Percentiles rank a stretch among this genome's conserved stretches.
These are phyloP conservation scores for Meloidogyne floridensis DNA, from an alignment of 1,140 invertebrate genomes.

Conservation along the genomic window DNA sequence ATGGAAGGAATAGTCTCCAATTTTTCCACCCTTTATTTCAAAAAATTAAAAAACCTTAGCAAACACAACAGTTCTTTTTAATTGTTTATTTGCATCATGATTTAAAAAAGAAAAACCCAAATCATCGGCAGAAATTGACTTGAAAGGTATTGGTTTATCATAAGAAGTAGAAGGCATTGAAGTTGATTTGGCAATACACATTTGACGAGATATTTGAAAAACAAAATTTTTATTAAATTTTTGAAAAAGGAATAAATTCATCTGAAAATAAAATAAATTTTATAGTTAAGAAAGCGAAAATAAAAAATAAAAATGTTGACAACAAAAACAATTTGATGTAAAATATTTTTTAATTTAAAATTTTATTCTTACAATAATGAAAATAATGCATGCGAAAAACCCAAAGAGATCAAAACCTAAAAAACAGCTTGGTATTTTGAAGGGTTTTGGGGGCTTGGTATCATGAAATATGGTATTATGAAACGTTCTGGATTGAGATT, in stretches of 20 bases:
- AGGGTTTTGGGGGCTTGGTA: no score
- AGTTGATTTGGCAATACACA: background rate
- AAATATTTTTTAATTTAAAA: no score
- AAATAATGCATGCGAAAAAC: no score
- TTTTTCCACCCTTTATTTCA: background rate
- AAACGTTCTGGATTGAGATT: no score
- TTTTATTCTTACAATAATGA: no score
- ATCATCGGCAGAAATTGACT: slow-evolving; percentile 43
- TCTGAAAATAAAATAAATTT: background rate
- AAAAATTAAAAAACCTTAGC: slow-evolving; percentile 44
- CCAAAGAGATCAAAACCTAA: no score
- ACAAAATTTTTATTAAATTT: background rate
- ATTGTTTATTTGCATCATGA: slow-evolving; percentile 40
- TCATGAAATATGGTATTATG: no score
- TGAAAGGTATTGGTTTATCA: slow-evolving; percentile 36
- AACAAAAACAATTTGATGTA: no score
- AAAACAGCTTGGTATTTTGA: no score
- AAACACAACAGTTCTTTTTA: slow-evolving; percentile 39
- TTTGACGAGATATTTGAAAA: background rate
- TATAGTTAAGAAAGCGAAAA: no score
- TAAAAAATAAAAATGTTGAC: no score
- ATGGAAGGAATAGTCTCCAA: no score
- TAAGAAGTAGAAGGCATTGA: background rate
- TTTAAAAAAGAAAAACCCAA: slow-evolving; percentile 52
- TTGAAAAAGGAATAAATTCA: background rate